These are phyloP conservation scores for Agonopterix arenella DNA, from an alignment of 2,888 invertebrate species.

Conservation along the genomic window DNA sequence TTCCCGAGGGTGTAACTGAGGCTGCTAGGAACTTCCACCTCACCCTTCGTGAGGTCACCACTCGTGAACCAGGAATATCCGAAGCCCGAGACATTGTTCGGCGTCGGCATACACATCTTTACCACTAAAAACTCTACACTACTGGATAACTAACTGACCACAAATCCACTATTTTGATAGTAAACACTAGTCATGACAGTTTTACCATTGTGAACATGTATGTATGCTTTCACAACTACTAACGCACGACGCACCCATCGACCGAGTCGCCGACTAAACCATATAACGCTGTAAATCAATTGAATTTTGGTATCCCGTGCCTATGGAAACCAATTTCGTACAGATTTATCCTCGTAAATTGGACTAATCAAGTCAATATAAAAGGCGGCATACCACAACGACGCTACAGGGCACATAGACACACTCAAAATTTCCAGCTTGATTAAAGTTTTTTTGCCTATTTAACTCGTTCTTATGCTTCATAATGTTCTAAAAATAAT, in stretches of 20 bases:
- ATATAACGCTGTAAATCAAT: conserved; percentile 31
- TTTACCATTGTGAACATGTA: conserved; percentile 68
- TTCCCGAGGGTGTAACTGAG: conserved; percentile 70
- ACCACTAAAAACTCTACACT: conserved; percentile 33
- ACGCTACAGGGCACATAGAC: conserved; percentile 63
- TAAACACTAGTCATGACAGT: conserved; percentile 72
- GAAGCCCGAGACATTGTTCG: conserved; percentile 70
- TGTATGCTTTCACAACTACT: conserved; percentile 72
- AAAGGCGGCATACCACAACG: conserved; percentile 67
- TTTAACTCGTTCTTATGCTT: conserved; percentile 24
- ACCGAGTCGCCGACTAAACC: conserved; percentile 53
- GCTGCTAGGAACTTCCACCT: conserved; percentile 70
- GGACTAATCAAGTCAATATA: conserved; percentile 49
- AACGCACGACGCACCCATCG: conserved; percentile 64
- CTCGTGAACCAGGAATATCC: conserved; percentile 74
- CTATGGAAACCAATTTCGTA: conserved; percentile 24
- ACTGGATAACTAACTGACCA: conserved; percentile 57
- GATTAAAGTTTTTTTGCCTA: conserved; percentile 19
- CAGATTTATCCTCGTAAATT: conserved; percentile 37
- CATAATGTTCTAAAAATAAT: conserved; percentile 23
- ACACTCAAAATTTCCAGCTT: conserved; percentile 48
- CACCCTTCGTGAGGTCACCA: conserved; percentile 68
- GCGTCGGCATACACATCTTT: conserved; percentile 75
- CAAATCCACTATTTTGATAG: conserved; percentile 62
- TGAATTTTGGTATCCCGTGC: conserved; percentile 19